These are phyloP conservation scores for Melipona bicolor DNA, from an alignment of 2,888 invertebrate species.

Conservation along the genomic window DNA sequence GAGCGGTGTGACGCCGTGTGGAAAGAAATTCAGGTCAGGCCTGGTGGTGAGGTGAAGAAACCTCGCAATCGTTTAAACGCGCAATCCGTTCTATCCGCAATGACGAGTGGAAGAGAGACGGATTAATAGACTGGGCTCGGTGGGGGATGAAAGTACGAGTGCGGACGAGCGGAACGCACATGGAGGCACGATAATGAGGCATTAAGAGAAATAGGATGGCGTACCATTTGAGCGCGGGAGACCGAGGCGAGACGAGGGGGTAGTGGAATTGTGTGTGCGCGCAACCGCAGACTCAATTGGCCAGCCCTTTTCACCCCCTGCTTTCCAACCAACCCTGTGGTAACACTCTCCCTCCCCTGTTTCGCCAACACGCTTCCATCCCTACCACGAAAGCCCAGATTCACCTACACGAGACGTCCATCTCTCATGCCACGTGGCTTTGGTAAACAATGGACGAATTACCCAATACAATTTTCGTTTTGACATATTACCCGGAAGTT, in stretches of 20 bases:
- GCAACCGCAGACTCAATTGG: constrained; percentile 56
- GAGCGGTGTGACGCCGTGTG: background rate
- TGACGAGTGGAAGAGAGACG: constrained; percentile 22
- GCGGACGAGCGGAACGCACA: constrained; percentile 3
- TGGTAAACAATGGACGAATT: constrained; percentile 73
- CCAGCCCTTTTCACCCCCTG: constrained; percentile 50
- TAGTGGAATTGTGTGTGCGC: constrained; percentile 31
- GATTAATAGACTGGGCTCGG: constrained; percentile 15
- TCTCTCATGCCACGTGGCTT: constrained; percentile 71
- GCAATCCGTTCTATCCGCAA: constrained; percentile 37
- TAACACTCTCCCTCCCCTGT: constrained; percentile 40
- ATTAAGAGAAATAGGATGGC: constrained; percentile 19
- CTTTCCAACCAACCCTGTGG: constrained; percentile 18
- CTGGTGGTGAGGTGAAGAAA: constrained; percentile 35
- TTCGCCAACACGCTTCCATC: constrained; percentile 47
- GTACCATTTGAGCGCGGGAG: constrained; percentile 34
- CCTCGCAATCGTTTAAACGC: constrained; percentile 43
- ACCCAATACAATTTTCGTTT: background rate
- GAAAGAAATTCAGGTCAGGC: constrained; percentile 41
- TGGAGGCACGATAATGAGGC: constrained; percentile 26
- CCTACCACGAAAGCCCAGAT: constrained; percentile 46
- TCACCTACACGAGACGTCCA: constrained; percentile 52
- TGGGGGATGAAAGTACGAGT: constrained; percentile 23
- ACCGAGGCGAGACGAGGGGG: constrained; percentile 10
- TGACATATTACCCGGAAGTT: no score